Percentiles rank a stretch among this genome's conserved stretches.
phyloP scores from a whole-genome alignment of 2,113 vertebrate genomes.

The Urocolius indicus region DNA sequence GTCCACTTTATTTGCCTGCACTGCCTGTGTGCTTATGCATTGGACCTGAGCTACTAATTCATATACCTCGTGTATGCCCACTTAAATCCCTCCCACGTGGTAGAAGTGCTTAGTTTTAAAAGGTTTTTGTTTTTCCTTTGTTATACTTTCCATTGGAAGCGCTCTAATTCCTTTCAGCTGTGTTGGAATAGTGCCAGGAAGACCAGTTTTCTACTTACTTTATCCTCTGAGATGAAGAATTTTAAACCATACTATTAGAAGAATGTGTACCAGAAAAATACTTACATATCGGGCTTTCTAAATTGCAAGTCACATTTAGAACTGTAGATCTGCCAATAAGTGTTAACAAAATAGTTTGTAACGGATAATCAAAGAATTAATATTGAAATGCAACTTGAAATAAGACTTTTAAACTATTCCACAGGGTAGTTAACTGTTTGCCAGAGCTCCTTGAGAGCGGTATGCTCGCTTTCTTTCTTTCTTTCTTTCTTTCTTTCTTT shows the following conservation, averaged over 20 bases:
- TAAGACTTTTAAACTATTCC: neutral
- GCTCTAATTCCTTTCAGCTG: slow-evolving; percentile 6
- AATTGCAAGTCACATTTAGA: neutral
- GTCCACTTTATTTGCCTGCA: neutral
- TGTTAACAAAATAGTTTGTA: neutral
- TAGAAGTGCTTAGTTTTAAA: neutral
- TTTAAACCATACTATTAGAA: neutral
- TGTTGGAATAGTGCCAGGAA: neutral
- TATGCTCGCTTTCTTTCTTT: neutral
- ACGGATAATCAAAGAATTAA: neutral
- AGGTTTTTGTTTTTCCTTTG: neutral
- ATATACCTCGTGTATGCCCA: neutral
- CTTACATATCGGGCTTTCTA: neutral
- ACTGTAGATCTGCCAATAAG: neutral
- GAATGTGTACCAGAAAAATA: neutral
- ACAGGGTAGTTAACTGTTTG: neutral
- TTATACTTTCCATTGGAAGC: neutral
- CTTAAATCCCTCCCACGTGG: neutral
- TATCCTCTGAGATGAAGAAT: neutral
- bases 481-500: neutral
- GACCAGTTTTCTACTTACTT: neutral
- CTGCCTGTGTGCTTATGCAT: neutral
- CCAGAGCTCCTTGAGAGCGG: neutral
- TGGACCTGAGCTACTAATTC: neutral
- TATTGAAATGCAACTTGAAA: neutral